phyloP scores from a whole-genome alignment of 2,888 invertebrate species.

The Gastracanthus pulcherrimus region DNA sequence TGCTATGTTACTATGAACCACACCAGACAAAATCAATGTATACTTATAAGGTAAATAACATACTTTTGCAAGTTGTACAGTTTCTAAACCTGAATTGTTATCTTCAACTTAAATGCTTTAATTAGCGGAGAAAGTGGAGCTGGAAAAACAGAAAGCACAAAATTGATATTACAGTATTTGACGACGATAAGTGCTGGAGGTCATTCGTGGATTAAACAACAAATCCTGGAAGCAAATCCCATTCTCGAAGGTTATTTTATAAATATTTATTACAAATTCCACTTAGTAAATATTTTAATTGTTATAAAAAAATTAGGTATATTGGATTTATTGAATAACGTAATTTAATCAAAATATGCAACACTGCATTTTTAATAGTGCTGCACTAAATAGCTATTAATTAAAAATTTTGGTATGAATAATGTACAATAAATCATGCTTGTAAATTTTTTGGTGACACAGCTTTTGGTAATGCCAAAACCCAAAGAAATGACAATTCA shows the following conservation, averaged over 20 bases:
- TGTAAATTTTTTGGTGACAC: no score
- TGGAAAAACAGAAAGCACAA: slow-evolving; percentile 97
- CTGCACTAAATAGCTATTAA: no score
- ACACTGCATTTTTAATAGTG: no score
- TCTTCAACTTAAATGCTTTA: slow-evolving; percentile 14
- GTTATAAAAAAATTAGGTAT: no score
- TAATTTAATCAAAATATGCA: no score
- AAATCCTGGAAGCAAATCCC: slow-evolving; percentile 97
- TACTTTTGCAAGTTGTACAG: neutral
- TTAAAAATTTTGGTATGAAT: no score
- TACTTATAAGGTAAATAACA: slow-evolving; percentile 89
- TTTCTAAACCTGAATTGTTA: neutral
- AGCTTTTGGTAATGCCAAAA: slow-evolving; percentile 98
- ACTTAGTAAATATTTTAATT: no score
- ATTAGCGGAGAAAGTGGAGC: slow-evolving; percentile 96
- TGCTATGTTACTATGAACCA: slow-evolving; percentile 90
- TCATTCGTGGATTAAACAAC: slow-evolving; percentile 98
- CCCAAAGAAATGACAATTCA: slow-evolving; percentile 96
- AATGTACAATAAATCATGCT: no score
- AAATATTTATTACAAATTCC: no score
- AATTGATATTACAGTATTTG: slow-evolving; percentile 94
- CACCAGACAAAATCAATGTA: slow-evolving; percentile 90
- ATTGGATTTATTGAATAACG: no score
- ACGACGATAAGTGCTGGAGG: slow-evolving; percentile 93
- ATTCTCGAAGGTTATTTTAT: slow-evolving; percentile 87